A percentile compares a stretch with the other conserved stretches of the same genome.
phyloP scores from a whole-genome alignment of 2,797 vertebrate species.

The Artibeus lituratus region DNA sequence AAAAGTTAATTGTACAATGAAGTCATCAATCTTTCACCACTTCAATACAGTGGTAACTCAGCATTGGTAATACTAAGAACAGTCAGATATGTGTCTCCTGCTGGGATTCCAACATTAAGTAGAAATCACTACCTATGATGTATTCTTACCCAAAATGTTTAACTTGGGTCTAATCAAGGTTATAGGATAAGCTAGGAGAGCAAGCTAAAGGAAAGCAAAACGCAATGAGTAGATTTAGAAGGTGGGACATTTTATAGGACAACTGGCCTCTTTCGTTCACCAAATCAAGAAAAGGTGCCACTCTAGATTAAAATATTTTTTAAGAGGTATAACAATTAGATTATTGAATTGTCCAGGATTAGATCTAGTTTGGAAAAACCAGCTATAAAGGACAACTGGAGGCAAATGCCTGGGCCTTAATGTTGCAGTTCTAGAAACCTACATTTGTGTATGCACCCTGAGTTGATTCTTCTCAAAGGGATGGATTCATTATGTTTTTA shows the following conservation, averaged over 20 bases:
- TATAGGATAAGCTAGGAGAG: not conserved
- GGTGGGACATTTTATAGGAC: not conserved
- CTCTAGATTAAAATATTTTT: slow-evolving; percentile 2
- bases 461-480: not conserved
- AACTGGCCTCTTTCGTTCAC: not conserved
- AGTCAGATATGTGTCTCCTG: not conserved
- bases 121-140: not conserved
- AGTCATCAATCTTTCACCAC: not conserved
- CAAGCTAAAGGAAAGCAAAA: slow-evolving; percentile 7
- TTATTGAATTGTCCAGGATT: not conserved
- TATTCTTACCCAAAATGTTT: not conserved
- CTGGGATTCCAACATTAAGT: not conserved
- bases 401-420: not conserved
- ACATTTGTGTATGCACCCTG: not conserved
- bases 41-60: not conserved
- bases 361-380: slow-evolving; percentile 1
- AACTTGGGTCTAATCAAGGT: not conserved
- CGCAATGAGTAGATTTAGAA: not conserved
- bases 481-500: not conserved
- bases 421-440: not conserved
- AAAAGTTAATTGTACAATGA: not conserved
- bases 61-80: not conserved
- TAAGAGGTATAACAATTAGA: not conserved
- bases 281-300: not conserved
- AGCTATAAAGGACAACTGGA: not conserved